Evolutionary conservation across 2,113 vertebrate genomes (phyloP), one percentile per base, ranked within the genome.

Genomic region (Xyliphius kryptos): DNA sequence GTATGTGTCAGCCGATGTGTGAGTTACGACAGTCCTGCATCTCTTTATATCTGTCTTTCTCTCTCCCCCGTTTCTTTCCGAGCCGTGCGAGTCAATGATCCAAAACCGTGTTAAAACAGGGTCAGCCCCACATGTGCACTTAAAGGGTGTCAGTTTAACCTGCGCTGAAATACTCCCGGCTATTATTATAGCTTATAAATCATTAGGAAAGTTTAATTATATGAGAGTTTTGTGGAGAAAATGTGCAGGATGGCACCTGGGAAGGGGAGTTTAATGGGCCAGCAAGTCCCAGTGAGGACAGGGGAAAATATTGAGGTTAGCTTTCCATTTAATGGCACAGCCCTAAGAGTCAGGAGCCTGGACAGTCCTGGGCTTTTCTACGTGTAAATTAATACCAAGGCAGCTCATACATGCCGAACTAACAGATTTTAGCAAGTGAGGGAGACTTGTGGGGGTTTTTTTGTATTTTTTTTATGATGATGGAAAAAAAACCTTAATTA

Each of bases 131-230:
- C 44, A 79, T 67, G 80, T 82, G 79, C 82, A 83, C 84, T 87
- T 83, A 82, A 79, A 86, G 79, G 77, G 76, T 80, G 83, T 87
- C 83, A 82, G 76, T 87, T 87, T 87, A 87, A 88, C 85, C 87
- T 84, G 85, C 81, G 84, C 85, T 72, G 76, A 83, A 87, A 87
- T 84, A 88, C 85, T 87, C 78, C 79, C 69, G 78, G 83, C 84
- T 87, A 87, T 87, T 89, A 88, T 87, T 85, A 81, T 86, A 86
- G 83, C 87, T 84, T 87, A 89, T 89, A 88, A 88, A 89, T 88
- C 87, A 89, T 89, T 87, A 89, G 86, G 85, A 89, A 88, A 83
- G 82, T 87, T 88, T 88, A 88, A 89, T 89, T 89, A 88, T 88
- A 84, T 73, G 59, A 80, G 82, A 76, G 83, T 87, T 74, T 87